Evolutionary conservation across 2,797 vertebrate species (phyloP).

Genomic region (Pelochelys cantorii): DNA sequence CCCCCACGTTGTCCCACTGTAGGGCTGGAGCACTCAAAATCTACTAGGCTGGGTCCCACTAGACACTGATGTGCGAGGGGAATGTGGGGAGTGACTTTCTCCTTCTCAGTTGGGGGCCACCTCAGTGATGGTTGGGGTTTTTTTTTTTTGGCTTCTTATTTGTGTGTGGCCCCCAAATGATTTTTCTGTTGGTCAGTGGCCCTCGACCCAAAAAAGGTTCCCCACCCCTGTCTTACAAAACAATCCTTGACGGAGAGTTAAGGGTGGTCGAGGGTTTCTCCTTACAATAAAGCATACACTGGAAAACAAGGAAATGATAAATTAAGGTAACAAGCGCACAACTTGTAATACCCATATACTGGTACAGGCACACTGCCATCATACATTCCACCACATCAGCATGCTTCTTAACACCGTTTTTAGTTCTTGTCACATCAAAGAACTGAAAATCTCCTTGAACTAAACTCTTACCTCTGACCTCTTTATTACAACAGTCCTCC

Average conservation of each 20-base stretch:
- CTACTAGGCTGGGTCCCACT: no score
- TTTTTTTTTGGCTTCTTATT: no score
- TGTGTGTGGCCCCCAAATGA: no score
- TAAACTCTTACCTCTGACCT: neutral
- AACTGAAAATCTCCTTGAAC: neutral
- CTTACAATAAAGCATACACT: neutral
- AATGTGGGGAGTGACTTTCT: no score
- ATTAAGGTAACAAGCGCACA: neutral
- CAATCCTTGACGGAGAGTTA: neutral
- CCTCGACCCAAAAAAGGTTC: no score
- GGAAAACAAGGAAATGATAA: neutral
- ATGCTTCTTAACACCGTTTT: neutral
- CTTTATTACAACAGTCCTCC: neutral
- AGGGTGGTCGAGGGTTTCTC: neutral
- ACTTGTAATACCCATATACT: neutral
- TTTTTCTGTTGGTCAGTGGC: no score
- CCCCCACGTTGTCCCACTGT: no score
- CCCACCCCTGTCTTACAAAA: no score
- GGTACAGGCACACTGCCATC: neutral
- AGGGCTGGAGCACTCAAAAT: no score
- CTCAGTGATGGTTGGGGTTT: no score
- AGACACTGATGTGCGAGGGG: no score
- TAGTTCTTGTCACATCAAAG: neutral
- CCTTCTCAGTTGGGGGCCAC: no score
- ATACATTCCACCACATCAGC: neutral